Percentiles rank a stretch among this genome's conserved stretches.
Conservation (phyloP, 37 sponge, comb jelly and placozoan species). For the Axinella damicornis region DNA sequence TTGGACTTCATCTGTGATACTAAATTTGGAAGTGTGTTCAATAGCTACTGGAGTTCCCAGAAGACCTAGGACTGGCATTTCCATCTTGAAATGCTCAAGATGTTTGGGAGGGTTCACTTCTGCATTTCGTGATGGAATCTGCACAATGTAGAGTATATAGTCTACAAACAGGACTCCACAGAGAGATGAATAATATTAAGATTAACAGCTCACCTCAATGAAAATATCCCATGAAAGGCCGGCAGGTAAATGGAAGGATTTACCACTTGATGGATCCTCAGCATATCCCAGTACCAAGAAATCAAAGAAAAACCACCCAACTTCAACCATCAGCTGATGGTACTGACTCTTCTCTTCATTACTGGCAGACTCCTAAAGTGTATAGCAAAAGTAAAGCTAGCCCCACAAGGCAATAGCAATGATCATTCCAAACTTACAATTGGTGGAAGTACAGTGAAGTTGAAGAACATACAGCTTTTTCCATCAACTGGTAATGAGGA, state of each 20-base stretch:
- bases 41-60: constrained; percentile 43
- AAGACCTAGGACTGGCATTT: constrained; percentile 67
- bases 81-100: constrained; percentile 52
- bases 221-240: constrained; percentile 76
- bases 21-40: not conserved
- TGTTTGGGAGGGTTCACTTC: constrained; percentile 30
- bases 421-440: constrained; percentile 39
- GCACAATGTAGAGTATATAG: too few relatives aligned
- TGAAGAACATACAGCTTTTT: constrained; percentile 80
- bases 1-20: constrained; percentile 53
- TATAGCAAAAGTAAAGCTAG: too few relatives aligned
- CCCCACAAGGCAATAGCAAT: too few relatives aligned
- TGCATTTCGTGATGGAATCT: constrained; percentile 40
- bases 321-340: constrained; percentile 68
- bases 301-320: constrained; percentile 92
- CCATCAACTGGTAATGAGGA: constrained; percentile 37
- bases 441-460: constrained; percentile 83
- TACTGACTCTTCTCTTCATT: constrained; percentile 46
- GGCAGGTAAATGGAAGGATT: constrained; percentile 72
- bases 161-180: too few relatives aligned
- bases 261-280: constrained; percentile 78
- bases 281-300: constrained; percentile 86
- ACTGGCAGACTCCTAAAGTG: constrained; percentile 56
- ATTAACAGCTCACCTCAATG: constrained; percentile 69
- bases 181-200: too few relatives aligned